Evolutionary conservation across 2,797 vertebrate genomes (phyloP), one percentile per base, ranked within the genome.

Genomic region (Lophius americanus): DNA sequence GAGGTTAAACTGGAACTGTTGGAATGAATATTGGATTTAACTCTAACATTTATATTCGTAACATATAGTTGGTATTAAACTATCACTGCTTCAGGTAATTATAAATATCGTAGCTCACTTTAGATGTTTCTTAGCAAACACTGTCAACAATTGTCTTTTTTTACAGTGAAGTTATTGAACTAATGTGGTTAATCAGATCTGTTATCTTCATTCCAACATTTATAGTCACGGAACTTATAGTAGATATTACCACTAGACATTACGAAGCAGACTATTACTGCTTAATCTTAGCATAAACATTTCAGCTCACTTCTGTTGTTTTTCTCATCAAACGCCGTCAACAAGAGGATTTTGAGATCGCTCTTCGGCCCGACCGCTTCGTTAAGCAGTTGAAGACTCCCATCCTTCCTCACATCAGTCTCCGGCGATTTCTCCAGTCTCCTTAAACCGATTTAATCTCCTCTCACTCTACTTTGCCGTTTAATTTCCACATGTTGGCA

Each of bases 401-500:
- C 59, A 74, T 78, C 9, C 46, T 39, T 8, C 52, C 54, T 79
- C 70, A n/a, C 65, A 60, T 78, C 57, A 62, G 65, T 77, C 57
- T 64, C 64, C 68, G 50, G 53, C 14, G 14, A 50, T 61, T 36
- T 74, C 76, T 64, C 59, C 52, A 69, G 37, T 52, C 43, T 69
- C 73, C 79, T 78, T 65, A 83, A 83, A 74, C 79, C 60, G 51
- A 73, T 68, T 79, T 89, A 79, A 91, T 91, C 87, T 80, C 53
- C 11, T 72, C 70, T 75, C 70, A 53, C 56, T 85, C 77, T 68
- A 61, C 68, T 82, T 75, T 67, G 46, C 44, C 44, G 57, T 33
- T 89, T 82, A 75, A 85, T 88, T 87, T 89, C 38, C 70, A 81
- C 75, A 88, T 51, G 75, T 72, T 81, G 56, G 23, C 68, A 14